Evolutionary conservation across 2,113 vertebrate genomes (phyloP).

Genomic region (Prunella fulvescens): DNA sequence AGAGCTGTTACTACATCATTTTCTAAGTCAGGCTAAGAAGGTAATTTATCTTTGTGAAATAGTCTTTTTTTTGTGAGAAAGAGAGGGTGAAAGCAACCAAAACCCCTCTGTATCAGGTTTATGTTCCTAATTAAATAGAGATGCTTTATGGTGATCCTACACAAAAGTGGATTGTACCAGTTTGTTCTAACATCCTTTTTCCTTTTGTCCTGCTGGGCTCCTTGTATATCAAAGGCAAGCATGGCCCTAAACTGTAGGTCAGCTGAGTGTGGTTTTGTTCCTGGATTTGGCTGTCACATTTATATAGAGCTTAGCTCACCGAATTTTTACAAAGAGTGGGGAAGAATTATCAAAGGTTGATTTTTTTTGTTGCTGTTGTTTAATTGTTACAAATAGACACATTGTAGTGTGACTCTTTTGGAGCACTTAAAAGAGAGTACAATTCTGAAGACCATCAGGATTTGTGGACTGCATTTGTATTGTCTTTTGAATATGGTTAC

Average conservation of each 20-base stretch:
- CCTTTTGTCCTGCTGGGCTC: not conserved
- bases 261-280: not conserved
- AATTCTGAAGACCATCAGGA: not conserved
- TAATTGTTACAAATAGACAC: not conserved
- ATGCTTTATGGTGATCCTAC: not conserved
- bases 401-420: not conserved
- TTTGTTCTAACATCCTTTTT: not conserved
- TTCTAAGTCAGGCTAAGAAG: not conserved
- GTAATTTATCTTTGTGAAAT: not conserved
- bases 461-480: not conserved
- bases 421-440: not conserved
- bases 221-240: not conserved
- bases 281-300: not conserved
- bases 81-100: not conserved
- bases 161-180: not conserved
- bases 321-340: not conserved
- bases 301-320: not conserved
- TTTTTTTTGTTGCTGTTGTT: not conserved
- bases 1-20: not conserved
- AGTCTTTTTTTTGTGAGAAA: not conserved
- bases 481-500: not conserved
- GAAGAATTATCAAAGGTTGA: not conserved
- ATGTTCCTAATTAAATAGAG: not conserved
- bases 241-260: not conserved
- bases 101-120: not conserved